These are phyloP conservation scores for Phalloptychus januarius DNA, from an alignment of 2,797 vertebrate genomes.

Conservation along the genomic window DNA sequence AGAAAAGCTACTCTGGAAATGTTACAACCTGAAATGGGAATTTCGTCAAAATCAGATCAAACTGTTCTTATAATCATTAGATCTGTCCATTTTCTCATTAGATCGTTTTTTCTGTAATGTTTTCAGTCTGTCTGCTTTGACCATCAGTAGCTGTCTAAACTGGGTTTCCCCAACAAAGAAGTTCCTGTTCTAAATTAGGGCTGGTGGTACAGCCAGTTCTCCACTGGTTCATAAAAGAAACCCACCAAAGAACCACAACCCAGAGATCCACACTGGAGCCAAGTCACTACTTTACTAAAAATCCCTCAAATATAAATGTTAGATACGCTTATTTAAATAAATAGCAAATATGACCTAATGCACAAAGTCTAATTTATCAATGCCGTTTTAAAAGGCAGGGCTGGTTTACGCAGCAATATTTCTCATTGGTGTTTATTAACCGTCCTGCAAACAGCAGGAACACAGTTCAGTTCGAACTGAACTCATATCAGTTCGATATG, in stretches of 20 bases:
- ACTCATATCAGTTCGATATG: no score
- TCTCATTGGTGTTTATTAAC: background rate
- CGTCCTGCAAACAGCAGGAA: background rate
- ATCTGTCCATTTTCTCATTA: background rate
- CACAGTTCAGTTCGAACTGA: background rate
- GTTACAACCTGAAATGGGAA: background rate
- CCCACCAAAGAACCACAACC: background rate
- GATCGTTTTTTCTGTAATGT: background rate
- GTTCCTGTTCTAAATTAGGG: background rate
- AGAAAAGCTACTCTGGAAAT: background rate
- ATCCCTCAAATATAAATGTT: background rate
- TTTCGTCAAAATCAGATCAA: background rate
- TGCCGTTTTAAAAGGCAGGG: background rate
- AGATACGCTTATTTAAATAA: background rate
- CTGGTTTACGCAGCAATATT: background rate
- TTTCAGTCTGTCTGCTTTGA: background rate
- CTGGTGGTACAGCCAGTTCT: background rate
- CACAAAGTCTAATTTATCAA: background rate
- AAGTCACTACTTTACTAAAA: background rate
- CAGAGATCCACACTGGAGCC: background rate
- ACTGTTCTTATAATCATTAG: background rate
- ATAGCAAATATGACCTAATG: background rate
- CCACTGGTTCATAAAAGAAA: background rate
- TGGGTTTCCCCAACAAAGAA: background rate
- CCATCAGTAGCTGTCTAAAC: background rate